Evolutionary conservation across 2,797 vertebrate genomes (phyloP).

Genomic region (Gadopsis marmoratus): DNA sequence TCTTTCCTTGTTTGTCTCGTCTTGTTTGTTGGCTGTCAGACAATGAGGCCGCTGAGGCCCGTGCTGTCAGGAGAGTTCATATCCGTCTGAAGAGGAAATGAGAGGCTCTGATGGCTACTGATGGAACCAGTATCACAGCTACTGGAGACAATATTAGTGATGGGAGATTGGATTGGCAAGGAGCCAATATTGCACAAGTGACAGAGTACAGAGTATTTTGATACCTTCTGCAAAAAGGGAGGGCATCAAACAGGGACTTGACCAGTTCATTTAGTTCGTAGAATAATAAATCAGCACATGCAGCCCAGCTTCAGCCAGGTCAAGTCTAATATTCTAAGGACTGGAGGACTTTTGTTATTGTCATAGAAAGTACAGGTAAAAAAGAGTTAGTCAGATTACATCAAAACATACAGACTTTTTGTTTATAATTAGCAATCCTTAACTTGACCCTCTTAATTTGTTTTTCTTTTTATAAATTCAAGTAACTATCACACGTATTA

Average conservation of each 20-base stretch:
- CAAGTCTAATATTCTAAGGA: neutral
- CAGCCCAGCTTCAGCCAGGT: neutral
- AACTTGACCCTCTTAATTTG: neutral
- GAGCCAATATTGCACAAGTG: conserved; percentile 48
- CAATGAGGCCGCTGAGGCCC: conserved; percentile 47
- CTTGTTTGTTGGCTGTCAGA: conserved; percentile 60
- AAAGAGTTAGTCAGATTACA: neutral
- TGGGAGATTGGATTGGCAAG: conserved; percentile 67
- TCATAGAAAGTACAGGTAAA: neutral
- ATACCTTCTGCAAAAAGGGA: conserved; percentile 11
- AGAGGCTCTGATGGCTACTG: conserved; percentile 63
- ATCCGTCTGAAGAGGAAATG: conserved; percentile 80
- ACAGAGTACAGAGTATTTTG: conserved; percentile 23
- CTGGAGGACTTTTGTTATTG: neutral
- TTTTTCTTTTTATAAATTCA: neutral
- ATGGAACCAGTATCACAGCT: conserved; percentile 52
- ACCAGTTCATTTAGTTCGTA: conserved; percentile 9
- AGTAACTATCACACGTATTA: neutral
- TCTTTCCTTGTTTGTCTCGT: conserved; percentile 60
- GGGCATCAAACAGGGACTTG: neutral
- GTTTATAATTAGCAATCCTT: neutral
- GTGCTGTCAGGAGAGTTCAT: conserved; percentile 70
- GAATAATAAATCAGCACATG: neutral
- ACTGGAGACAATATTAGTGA: conserved; percentile 71
- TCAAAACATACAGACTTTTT: neutral